These are phyloP conservation scores for Bombus pascuorum DNA, from an alignment of 1,140 invertebrate species.

Conservation along the genomic window DNA sequence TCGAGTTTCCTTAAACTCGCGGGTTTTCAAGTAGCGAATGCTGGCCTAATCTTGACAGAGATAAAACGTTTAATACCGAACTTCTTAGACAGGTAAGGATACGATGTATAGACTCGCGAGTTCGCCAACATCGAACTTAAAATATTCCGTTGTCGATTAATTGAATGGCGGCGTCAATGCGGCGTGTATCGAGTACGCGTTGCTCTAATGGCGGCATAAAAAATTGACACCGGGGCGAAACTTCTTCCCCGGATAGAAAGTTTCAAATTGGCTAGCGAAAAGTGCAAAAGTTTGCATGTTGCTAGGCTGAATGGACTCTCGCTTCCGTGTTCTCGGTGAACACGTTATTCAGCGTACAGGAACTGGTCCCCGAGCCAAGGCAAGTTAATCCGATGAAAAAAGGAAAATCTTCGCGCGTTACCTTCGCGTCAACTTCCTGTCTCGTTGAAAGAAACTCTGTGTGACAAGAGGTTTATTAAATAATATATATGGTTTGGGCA, in stretches of 20 bases:
- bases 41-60: neutral
- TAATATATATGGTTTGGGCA: neutral
- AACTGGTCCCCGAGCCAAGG: neutral
- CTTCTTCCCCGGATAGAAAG: neutral
- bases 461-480: neutral
- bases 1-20: neutral
- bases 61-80: conserved; percentile 3
- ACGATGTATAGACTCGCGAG: too few relatives aligned
- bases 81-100: neutral
- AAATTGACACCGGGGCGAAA: conserved; percentile 18
- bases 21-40: neutral
- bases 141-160: conserved; percentile 19
- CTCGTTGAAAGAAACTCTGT: neutral
- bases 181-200: neutral
- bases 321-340: neutral
- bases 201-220: neutral
- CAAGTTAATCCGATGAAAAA: conserved; percentile 15
- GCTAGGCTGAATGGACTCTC: conserved; percentile 27
- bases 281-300: conserved; percentile 28
- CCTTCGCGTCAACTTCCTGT: neutral
- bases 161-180: neutral
- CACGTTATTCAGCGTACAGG: neutral
- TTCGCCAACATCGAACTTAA: neutral
- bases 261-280: conserved; percentile 36
- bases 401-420: neutral